Conservation (phyloP, 2,888 invertebrate species). For the Tipula unca region DNA sequence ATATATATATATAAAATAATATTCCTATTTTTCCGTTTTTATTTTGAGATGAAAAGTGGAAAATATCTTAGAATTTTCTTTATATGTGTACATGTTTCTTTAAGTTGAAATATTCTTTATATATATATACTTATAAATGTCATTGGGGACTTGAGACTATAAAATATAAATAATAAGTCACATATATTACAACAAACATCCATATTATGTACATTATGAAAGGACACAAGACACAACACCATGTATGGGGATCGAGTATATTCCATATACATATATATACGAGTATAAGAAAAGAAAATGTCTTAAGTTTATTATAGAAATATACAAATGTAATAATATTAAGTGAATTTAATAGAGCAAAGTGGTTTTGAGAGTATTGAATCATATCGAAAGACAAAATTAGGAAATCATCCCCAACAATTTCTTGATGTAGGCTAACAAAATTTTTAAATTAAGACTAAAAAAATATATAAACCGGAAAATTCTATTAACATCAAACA, state of each 20-base stretch:
- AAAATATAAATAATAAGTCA: conserved; percentile 14
- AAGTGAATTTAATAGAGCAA: conserved; percentile 8
- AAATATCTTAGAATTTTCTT: background rate
- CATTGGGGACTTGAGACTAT: conserved; percentile 8
- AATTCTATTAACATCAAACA: conserved; percentile 14
- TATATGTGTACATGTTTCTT: background rate
- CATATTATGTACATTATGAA: background rate
- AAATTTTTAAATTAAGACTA: background rate
- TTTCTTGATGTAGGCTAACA: background rate
- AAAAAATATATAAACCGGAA: conserved; percentile 3
- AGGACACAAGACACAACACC: background rate
- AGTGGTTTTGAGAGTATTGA: background rate
- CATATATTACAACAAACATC: background rate
- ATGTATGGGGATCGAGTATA: background rate
- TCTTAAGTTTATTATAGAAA: background rate
- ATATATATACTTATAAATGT: background rate
- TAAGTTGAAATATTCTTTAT: background rate
- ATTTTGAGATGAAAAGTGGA: background rate
- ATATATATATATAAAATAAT: background rate
- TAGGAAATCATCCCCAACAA: background rate
- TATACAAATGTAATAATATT: conserved; percentile 8
- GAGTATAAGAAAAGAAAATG: background rate
- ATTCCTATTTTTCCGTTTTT: background rate
- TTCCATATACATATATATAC: background rate
- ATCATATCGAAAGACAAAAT: background rate